Evolutionary conservation across 1,140 invertebrate species (phyloP).

Genomic region (Sycophaga agraensis): DNA sequence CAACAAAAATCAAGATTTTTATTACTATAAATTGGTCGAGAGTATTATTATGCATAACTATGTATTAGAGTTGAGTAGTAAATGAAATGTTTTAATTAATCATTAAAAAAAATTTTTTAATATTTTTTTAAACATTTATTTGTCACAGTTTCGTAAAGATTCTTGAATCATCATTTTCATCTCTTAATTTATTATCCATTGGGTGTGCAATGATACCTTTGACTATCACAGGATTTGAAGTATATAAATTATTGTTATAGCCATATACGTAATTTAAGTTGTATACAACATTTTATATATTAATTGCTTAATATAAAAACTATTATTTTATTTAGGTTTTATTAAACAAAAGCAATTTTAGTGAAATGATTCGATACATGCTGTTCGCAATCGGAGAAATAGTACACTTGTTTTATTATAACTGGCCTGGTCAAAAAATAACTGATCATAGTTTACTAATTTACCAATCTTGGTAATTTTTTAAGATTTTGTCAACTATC

Average conservation of each 20-base stretch:
- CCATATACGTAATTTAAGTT: too few species aligned
- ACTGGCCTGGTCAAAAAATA: conserved; percentile 18
- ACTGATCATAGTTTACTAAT: conserved; percentile 7
- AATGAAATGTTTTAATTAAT: too few species aligned
- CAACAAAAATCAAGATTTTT: background rate
- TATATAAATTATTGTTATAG: background rate
- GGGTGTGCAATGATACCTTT: background rate
- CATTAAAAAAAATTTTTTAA: too few species aligned
- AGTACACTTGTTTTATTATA: conserved; percentile 13
- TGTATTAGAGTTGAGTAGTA: background rate
- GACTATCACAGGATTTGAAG: conserved; percentile 1
- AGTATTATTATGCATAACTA: conserved; percentile 1
- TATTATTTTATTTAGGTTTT: conserved; percentile 1
- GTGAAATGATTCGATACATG: background rate
- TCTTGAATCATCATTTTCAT: background rate
- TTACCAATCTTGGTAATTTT: conserved; percentile 6
- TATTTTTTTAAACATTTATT: too few species aligned
- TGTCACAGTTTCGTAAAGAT: conserved; percentile 6
- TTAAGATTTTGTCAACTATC: too few species aligned
- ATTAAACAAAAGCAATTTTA: background rate
- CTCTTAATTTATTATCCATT: conserved; percentile 8
- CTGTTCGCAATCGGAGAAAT: conserved; percentile 1
- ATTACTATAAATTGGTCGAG: background rate
- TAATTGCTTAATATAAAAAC: too few species aligned
- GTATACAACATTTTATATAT: too few species aligned